Conservation (phyloP, 1,140 invertebrate species). For the Oncopodura yosiiana region DNA sequence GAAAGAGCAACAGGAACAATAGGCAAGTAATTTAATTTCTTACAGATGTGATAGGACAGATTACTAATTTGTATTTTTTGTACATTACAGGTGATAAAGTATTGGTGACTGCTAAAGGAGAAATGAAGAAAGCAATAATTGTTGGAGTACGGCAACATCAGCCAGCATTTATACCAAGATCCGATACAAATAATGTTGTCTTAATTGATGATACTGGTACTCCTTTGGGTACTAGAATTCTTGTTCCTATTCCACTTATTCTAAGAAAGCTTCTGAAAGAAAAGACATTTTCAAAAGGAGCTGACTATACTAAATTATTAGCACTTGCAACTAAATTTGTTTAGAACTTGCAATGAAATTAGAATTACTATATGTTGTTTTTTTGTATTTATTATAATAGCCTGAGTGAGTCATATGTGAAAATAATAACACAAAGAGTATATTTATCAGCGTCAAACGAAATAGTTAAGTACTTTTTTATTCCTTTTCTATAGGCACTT, state of each 20-base stretch:
- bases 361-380: not conserved
- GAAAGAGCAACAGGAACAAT: conserved; percentile 47
- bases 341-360: conserved; percentile 42
- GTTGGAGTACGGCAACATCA: conserved; percentile 85
- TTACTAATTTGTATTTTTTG: not conserved
- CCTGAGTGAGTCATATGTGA: no score
- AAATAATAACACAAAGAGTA: no score
- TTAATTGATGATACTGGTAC: conserved; percentile 84
- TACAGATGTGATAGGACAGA: not conserved
- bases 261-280: conserved; percentile 77
- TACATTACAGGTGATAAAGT: conserved; percentile 75
- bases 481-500: conserved; percentile 31
- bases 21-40: conserved; percentile 42
- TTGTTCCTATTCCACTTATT: conserved; percentile 85
- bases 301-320: conserved; percentile 90
- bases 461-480: no score
- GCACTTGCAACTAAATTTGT: conserved; percentile 88
- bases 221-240: conserved; percentile 85
- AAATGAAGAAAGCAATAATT: conserved; percentile 91
- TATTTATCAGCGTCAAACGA: no score
- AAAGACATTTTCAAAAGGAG: conserved; percentile 68
- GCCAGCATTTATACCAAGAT: conserved; percentile 71
- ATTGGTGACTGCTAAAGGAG: conserved; percentile 88
- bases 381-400: no score
- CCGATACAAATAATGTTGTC: conserved; percentile 95